Conservation (phyloP, 2,797 vertebrate genomes). For the Sternotherus odoratus region DNA sequence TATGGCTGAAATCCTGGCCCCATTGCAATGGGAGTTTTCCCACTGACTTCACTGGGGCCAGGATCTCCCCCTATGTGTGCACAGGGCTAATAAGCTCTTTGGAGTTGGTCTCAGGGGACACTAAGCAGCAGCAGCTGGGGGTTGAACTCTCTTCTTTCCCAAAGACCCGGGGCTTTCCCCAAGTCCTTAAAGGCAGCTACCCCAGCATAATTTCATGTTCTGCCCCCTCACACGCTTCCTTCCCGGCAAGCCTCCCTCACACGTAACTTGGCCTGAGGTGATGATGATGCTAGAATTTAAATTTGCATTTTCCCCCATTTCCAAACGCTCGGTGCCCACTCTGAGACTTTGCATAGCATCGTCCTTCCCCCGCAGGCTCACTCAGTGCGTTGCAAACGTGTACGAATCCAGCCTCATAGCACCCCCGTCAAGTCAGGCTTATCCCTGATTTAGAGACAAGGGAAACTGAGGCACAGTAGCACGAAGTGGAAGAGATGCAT, state of each 20-base stretch:
- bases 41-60: not conserved
- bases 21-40: not conserved
- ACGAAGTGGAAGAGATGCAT: not conserved
- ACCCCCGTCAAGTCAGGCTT: not conserved
- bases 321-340: not conserved
- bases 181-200: not conserved
- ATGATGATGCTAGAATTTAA: not conserved
- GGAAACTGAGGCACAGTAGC: not conserved
- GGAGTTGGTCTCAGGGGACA: slow-evolving; percentile 6
- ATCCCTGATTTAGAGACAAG: not conserved
- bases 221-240: not conserved
- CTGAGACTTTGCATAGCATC: not conserved
- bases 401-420: rapidly evolving
- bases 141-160: slow-evolving; percentile 55
- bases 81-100: not conserved
- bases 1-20: not conserved
- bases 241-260: not conserved
- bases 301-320: not conserved
- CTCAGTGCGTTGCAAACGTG: not conserved
- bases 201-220: slow-evolving; percentile 27
- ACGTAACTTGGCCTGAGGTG: not conserved
- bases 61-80: not conserved
- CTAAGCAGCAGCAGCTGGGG: not conserved
- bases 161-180: slow-evolving; percentile 39
- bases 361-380: not conserved